Conservation (phyloP, 2,797 vertebrate genomes). For the Pangasius larnaudii region DNA sequence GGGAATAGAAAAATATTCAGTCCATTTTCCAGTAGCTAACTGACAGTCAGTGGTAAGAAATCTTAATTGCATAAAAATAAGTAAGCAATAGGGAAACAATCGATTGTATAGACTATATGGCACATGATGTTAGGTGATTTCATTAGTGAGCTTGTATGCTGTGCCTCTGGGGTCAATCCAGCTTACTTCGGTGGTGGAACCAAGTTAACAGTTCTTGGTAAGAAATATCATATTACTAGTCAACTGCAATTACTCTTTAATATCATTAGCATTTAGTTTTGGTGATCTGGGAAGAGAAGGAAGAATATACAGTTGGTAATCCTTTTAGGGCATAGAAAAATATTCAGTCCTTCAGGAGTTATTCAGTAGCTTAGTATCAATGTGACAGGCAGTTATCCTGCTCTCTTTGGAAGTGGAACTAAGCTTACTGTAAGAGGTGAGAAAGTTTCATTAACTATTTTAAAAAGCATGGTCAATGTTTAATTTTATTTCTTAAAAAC, state of each 20-base stretch:
- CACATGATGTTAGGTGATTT: conserved; percentile 33
- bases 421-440: conserved; percentile 66
- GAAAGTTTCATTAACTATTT: conserved; percentile 18
- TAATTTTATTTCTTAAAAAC: not conserved
- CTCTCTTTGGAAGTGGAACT: conserved; percentile 60
- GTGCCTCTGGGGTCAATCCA: conserved; percentile 44
- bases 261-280: not conserved
- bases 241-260: not conserved
- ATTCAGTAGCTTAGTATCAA: conserved; percentile 16
- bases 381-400: conserved; percentile 36
- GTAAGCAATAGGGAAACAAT: not conserved
- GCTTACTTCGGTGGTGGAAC: conserved; percentile 64
- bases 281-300: not conserved
- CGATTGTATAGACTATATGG: not conserved
- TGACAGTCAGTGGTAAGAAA: conserved; percentile 65
- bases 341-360: not conserved
- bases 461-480: not conserved
- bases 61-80: not conserved
- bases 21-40: conserved; percentile 34
- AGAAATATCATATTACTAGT: conserved; percentile 33
- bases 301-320: not conserved
- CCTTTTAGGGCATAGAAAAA: not conserved
- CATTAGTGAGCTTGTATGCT: conserved; percentile 50
- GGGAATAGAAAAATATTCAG: not conserved
- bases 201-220: conserved; percentile 66